Evolutionary conservation across 2,113 vertebrate genomes (phyloP), one percentile per base, ranked within the genome.

Genomic region (Nothocercus julius): DNA sequence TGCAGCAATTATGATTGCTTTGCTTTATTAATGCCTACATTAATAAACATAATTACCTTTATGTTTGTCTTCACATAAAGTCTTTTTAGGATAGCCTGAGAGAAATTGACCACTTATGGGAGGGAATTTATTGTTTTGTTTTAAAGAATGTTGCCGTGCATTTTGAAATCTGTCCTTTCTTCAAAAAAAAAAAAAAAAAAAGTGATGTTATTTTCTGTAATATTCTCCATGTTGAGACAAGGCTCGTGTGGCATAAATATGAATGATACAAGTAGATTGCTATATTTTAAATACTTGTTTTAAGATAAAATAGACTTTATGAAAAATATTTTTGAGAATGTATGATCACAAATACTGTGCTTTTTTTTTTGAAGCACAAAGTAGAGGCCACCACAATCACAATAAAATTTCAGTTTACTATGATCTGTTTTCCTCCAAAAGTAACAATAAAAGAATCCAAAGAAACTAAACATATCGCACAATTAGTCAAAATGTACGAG

Each of bases 391-490:
- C 27, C 27, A 73, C 44, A 76, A 82, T 22, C 75, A 81, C 79
- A 80, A 47, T 16, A 87, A 94, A 95, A 78, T 49, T 95, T 84
- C 79, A 88, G 69, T 82, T 22, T 34, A 22, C 17, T 47, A 49
- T 20, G 68, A 69, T 83, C 91, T 61, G 56, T 51, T 80, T 42
- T 68, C 42, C 30, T 59, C 36, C 11, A 38, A 54, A 94, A 80
- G 11, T 21, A 94, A 72, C 73, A 92, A 93, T 45, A 86, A 54
- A 80, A 92, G 92, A 90, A 45, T 40, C 69, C 89, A 97, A 59
- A 93, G 75, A 96, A 96, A 93, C 81, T 49, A 93, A 97, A 97
- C 63, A 54, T 75, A 87, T 45, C 67, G 82, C 83, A 90, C 74
- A 45, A 77, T 82, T 56, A 81, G 70, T 89, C 84, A 90, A 93